These are phyloP conservation scores for Crotalus helleri DNA, from an alignment of 2,113 vertebrate species.

Conservation along the genomic window DNA sequence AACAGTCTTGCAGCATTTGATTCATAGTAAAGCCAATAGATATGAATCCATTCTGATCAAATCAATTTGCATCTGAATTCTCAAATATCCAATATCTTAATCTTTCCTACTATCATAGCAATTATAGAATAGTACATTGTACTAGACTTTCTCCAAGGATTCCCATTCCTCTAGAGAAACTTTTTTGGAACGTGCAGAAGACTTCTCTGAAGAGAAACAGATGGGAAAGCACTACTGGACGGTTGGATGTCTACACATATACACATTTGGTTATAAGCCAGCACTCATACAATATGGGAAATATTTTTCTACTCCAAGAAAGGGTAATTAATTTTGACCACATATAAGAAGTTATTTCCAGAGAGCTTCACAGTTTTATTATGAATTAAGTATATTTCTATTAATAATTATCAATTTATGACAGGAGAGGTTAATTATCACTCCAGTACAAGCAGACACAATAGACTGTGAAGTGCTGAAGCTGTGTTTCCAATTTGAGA, in stretches of 20 bases:
- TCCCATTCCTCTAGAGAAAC: no score
- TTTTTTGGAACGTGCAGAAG: background rate
- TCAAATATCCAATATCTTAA: background rate
- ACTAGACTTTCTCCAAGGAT: background rate
- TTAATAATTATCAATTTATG: background rate
- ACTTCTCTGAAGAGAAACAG: background rate
- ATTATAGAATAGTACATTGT: background rate
- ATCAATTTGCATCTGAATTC: background rate
- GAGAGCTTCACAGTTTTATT: conserved; percentile 3
- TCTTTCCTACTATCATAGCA: background rate
- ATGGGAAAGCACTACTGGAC: background rate
- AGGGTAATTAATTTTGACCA: background rate
- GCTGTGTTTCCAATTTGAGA: background rate
- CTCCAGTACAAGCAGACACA: background rate
- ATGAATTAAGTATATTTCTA: background rate
- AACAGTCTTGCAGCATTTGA: background rate
- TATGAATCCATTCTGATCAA: background rate
- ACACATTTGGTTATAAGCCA: background rate
- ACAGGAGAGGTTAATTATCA: background rate
- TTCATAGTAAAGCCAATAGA: background rate
- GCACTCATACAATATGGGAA: background rate
- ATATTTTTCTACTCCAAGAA: background rate
- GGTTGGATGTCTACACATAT: background rate
- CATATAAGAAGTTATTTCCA: background rate
- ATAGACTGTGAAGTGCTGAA: background rate